Base-by-base conservation (phyloP, 2,113 vertebrate species). In the Microcebus griseorufus region DNA sequence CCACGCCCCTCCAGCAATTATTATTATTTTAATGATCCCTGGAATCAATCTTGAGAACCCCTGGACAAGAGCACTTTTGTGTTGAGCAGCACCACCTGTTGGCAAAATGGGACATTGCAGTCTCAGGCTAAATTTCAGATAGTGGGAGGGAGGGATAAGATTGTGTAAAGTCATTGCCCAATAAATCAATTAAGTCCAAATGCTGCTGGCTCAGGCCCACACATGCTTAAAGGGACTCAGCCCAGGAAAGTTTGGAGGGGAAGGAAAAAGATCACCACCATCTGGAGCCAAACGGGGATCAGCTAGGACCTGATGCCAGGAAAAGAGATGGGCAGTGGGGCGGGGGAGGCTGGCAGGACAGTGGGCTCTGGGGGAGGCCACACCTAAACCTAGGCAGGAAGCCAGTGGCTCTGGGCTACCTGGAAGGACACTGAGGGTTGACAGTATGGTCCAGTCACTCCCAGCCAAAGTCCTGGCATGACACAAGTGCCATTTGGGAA, bases 31-130 rank as follows among this genome's bases (percentile, higher is more conserved):
- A 42, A 32, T 37, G 22, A 42, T 45, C 11, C 11, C 67, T 88
- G 86, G 88, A 86, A 20, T 75, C 34, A 0, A 5, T 20, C 62
- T 65, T 60, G 23, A 64, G 72, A 85, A 73, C 6, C 27, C 7
- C 65, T 2, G n/a, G 45, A 3, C 53, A 18, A 3, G 7, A 17
- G 34, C 17, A 60, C 29, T 73, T 85, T 79, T 62, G 58, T 60
- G 88, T 69, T 4, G 14, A 22, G 48, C 78, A 95, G 85, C 78
- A 48, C 85, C 94, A 53, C 78, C 95, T 97, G 1, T 6, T 29
- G 85, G 32, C 45, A 34, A 58, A 5, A 3, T 3, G 12, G 20
- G 85, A 29, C 37, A 27, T 64, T 90, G 83, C 90, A 72, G 9
- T 0, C 48, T 22, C 39, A 29, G 83, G 11, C 42, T 78, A 17